phyloP scores from a whole-genome alignment of 2,888 invertebrate species.

The Thyatira batis region DNA sequence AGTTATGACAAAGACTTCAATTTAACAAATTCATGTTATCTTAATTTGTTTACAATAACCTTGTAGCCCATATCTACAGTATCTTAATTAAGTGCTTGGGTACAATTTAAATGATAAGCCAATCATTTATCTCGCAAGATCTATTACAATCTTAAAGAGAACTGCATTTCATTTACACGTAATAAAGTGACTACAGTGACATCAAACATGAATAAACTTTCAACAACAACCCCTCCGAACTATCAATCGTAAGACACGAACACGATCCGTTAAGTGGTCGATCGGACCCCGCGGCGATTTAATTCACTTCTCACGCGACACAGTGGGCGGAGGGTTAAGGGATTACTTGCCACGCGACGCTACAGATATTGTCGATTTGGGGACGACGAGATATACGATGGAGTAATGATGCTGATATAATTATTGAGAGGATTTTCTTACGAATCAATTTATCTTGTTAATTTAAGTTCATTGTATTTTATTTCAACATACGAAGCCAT shows the following conservation, averaged over 20 bases:
- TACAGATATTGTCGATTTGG: conserved; percentile 79
- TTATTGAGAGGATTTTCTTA: conserved; percentile 47
- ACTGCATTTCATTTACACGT: conserved; percentile 68
- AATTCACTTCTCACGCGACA: conserved; percentile 79
- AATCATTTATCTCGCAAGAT: conserved; percentile 28
- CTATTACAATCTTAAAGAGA: conserved; percentile 51
- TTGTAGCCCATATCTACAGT: too few species aligned
- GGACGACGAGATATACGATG: conserved; percentile 50
- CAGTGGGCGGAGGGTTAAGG: conserved; percentile 65
- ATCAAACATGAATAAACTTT: conserved; percentile 80
- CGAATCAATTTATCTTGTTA: conserved; percentile 2
- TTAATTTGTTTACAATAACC: conserved; percentile 11
- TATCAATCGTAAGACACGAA: conserved; percentile 74
- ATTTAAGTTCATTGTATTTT: conserved; percentile 1
- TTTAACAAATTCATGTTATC: conserved; percentile 13
- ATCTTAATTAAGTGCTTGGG: too few species aligned
- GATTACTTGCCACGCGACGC: conserved; percentile 75
- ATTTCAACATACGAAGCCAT: not conserved
- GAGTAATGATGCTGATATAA: conserved; percentile 67
- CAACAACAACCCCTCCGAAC: conserved; percentile 64
- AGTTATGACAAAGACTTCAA: conserved; percentile 51
- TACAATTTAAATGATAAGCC: too few species aligned
- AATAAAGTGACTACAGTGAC: conserved; percentile 73
- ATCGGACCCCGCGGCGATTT: conserved; percentile 71
- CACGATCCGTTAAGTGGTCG: conserved; percentile 74